phyloP scores from a whole-genome alignment of 2,113 vertebrate species.

The Numenius arquata region DNA sequence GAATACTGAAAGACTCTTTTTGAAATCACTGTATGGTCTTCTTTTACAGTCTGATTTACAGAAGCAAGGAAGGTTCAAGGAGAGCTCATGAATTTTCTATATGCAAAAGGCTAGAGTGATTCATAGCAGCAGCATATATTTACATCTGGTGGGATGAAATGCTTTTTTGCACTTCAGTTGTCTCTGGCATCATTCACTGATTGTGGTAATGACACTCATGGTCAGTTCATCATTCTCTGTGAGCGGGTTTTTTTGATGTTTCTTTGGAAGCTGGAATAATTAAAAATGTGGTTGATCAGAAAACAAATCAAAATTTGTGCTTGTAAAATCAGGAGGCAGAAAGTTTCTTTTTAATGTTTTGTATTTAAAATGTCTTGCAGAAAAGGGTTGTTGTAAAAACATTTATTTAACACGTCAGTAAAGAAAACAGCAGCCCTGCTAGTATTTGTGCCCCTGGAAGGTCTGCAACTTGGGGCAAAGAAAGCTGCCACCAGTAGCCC shows the following conservation, averaged over 20 bases:
- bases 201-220: not conserved
- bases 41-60: slow-evolving; percentile 30
- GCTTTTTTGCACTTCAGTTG: not conserved
- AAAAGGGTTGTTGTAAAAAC: not conserved
- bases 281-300: not conserved
- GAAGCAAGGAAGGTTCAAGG: not conserved
- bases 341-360: not conserved
- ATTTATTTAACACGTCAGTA: not conserved
- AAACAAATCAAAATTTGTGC: not conserved
- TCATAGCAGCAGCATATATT: not conserved
- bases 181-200: not conserved
- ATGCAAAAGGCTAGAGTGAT: not conserved
- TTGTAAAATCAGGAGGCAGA: not conserved
- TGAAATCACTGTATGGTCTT: slow-evolving; percentile 14
- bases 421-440: not conserved
- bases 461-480: not conserved
- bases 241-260: not conserved
- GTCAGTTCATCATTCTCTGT: not conserved
- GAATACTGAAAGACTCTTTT: slow-evolving; percentile 50
- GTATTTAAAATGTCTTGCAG: not conserved
- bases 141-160: not conserved
- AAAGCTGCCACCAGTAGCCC: not conserved
- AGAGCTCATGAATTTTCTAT: slow-evolving; percentile 26
- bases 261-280: not conserved
- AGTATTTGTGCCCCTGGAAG: not conserved